Percentiles rank a stretch among this genome's conserved stretches.
phyloP scores from a whole-genome alignment of 1,140 invertebrate genomes.

The Pogonus chalceus region DNA sequence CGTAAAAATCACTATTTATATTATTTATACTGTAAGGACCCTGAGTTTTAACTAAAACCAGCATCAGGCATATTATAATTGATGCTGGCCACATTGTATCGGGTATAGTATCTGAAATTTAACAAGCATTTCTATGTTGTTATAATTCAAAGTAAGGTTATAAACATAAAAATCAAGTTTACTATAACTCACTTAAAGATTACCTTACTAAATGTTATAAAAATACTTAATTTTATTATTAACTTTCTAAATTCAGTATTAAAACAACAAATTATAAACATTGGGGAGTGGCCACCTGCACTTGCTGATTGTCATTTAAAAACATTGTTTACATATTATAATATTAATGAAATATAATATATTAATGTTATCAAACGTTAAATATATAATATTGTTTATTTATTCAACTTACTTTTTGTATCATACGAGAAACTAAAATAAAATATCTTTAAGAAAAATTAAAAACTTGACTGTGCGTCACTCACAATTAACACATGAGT shows the following conservation, averaged over 20 bases:
- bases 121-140: neutral
- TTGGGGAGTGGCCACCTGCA: neutral
- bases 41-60: neutral
- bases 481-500: constrained; percentile 2
- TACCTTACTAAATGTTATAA: neutral
- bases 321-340: constrained; percentile 2
- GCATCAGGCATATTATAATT: neutral
- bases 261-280: neutral
- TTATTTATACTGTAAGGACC: constrained; percentile 1
- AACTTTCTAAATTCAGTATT: neutral
- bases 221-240: neutral
- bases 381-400: neutral
- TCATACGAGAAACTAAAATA: neutral
- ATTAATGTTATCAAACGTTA: neutral
- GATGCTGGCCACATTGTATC: constrained; percentile 1
- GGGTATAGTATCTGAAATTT: neutral
- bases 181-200: neutral
- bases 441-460: neutral
- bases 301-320: neutral
- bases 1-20: constrained; percentile 21
- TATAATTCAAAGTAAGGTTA: neutral
- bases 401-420: neutral
- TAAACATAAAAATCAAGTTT: neutral
- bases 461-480: neutral
- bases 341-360: neutral